phyloP scores from a whole-genome alignment of 2,888 invertebrate species.

The Therioaphis trifolii region DNA sequence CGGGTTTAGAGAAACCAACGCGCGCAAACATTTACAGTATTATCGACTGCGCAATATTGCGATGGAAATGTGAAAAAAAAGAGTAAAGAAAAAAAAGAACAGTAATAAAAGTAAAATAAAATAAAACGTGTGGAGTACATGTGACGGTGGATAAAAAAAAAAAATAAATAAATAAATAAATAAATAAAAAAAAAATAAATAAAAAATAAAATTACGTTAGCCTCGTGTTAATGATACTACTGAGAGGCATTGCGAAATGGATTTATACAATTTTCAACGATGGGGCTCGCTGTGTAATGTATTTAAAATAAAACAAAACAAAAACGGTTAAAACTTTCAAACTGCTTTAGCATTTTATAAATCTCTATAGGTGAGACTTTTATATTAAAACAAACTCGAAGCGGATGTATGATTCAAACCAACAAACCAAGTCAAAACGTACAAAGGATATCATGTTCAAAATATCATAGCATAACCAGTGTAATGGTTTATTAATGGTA shows the following conservation, averaged over 20 bases:
- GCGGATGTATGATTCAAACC: slow-evolving; percentile 39
- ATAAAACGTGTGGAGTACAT: neutral
- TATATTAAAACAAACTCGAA: slow-evolving; percentile 39
- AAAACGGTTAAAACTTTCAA: slow-evolving; percentile 52
- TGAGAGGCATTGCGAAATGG: slow-evolving; percentile 5
- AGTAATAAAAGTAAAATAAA: neutral
- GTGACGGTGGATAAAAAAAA: neutral
- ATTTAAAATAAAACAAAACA: slow-evolving; percentile 44
- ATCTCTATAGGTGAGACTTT: slow-evolving; percentile 30
- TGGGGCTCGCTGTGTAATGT: neutral
- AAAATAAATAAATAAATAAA: too few relatives aligned
- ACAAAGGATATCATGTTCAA: slow-evolving; percentile 32
- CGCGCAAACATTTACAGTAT: neutral
- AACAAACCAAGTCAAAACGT: slow-evolving; percentile 42
- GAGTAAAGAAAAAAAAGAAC: neutral
- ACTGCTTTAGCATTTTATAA: slow-evolving; percentile 33
- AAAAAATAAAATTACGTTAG: too few relatives aligned
- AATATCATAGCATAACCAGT: slow-evolving; percentile 2
- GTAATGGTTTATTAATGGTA: slow-evolving; percentile 51
- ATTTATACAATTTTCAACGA: neutral
- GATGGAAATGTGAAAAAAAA: neutral
- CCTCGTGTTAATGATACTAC: slow-evolving; percentile 6
- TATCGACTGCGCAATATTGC: neutral
- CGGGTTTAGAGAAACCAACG: slow-evolving; percentile 27
- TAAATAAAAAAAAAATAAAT: too few relatives aligned